Percentiles rank a stretch among this genome's conserved stretches.
Conservation (phyloP, 1,140 invertebrate genomes). For the Zaprionus gabonicus region DNA sequence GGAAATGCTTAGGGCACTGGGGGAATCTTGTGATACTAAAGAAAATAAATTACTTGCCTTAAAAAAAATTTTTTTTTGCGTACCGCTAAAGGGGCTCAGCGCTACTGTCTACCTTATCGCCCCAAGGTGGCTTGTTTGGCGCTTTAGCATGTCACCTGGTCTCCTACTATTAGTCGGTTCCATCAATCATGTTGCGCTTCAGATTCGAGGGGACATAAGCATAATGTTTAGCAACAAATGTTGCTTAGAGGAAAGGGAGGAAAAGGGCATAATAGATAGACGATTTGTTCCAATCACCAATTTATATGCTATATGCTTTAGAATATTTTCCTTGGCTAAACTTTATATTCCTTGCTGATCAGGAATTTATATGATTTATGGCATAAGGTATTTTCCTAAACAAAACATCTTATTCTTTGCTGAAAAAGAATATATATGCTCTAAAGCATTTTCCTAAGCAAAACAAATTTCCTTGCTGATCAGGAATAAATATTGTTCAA, state of each 20-base stretch:
- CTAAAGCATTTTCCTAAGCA: too few species aligned
- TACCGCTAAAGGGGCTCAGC: slow-evolving; percentile 2
- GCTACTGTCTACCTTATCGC: slow-evolving; percentile 28
- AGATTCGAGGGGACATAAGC: background rate
- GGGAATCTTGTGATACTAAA: slow-evolving; percentile 7
- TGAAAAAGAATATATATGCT: too few species aligned
- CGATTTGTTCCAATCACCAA: background rate
- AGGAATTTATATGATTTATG: too few species aligned
- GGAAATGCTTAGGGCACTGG: background rate
- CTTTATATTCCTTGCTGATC: too few species aligned
- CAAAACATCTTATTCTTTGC: too few species aligned
- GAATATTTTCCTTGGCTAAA: too few species aligned
- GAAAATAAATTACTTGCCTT: slow-evolving; percentile 8
- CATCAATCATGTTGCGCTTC: slow-evolving; percentile 46
- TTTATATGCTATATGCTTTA: background rate
- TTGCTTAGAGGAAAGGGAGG: background rate
- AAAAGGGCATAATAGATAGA: too few species aligned
- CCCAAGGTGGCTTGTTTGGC: slow-evolving; percentile 33
- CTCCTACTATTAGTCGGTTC: slow-evolving; percentile 4
- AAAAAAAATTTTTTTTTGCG: slow-evolving; percentile 3
- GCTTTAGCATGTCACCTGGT: slow-evolving; percentile 32
- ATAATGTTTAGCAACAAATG: slow-evolving; percentile 37
- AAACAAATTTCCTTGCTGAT: background rate
- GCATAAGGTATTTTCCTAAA: too few species aligned
- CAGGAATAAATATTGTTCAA: background rate